These are phyloP conservation scores for Cryptoprocta ferox DNA, from an alignment of 2,797 vertebrate species.

Conservation along the genomic window DNA sequence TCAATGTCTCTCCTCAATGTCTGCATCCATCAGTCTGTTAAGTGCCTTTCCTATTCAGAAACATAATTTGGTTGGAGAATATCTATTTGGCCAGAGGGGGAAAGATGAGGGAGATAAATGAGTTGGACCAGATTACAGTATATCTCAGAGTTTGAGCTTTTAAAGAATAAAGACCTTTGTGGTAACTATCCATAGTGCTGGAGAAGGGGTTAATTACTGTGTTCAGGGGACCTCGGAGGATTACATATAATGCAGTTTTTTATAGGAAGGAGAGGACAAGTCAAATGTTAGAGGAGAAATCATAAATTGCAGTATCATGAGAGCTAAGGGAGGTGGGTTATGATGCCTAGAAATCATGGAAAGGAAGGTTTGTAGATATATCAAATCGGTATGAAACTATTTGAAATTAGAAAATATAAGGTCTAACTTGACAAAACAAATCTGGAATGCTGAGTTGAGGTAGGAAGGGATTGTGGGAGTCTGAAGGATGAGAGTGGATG, in stretches of 20 bases:
- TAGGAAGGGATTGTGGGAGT: neutral
- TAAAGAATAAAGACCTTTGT: neutral
- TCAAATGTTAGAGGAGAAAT: neutral
- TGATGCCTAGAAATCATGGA: neutral
- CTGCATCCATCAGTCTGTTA: neutral
- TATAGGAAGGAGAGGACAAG: neutral
- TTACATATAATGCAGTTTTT: neutral
- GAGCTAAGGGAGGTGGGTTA: neutral
- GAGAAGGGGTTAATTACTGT: neutral
- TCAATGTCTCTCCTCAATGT: neutral
- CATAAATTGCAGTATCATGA: neutral
- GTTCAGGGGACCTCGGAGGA: neutral
- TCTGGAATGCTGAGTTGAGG: neutral
- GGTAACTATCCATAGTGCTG: neutral
- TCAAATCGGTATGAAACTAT: neutral
- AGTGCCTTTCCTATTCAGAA: neutral
- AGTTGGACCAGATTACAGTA: neutral
- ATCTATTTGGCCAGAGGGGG: neutral
- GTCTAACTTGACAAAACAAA: neutral
- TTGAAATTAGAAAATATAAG: neutral
- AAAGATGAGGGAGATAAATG: neutral
- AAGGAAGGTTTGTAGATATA: neutral
- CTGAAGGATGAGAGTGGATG: neutral
- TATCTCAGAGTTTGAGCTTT: neutral
- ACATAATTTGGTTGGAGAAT: neutral